These are phyloP conservation scores for Corticium candelabrum DNA, from an alignment of 37 sponge, comb jelly and placozoan genomes.

Conservation along the genomic window DNA sequence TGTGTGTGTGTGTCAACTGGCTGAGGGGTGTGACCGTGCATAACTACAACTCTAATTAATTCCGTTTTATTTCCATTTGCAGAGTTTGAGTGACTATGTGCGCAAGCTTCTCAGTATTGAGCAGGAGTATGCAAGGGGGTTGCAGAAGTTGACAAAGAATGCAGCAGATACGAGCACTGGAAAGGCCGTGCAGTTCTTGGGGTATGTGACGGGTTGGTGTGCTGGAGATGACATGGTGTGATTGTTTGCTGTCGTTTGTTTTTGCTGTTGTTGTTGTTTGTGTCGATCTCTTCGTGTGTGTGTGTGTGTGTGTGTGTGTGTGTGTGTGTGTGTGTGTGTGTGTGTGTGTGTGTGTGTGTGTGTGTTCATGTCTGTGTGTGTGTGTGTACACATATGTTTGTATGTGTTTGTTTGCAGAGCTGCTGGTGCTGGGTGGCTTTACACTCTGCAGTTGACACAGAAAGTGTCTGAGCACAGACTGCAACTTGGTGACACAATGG, in stretches of 20 bases:
- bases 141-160: constrained; percentile 3
- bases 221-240: too few relatives aligned
- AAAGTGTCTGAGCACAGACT: background rate
- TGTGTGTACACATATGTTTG: too few relatives aligned
- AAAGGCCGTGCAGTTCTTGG: too few relatives aligned
- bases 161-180: too few relatives aligned
- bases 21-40: too few relatives aligned
- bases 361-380: too few relatives aligned
- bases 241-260: too few relatives aligned
- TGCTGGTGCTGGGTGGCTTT: background rate
- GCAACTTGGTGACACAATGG: background rate
- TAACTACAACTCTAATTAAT: background rate
- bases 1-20: too few relatives aligned
- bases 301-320: too few relatives aligned
- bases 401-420: background rate
- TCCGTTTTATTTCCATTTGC: background rate
- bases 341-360: too few relatives aligned
- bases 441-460: background rate
- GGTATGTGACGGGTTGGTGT: too few relatives aligned
- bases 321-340: too few relatives aligned
- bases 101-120: background rate
- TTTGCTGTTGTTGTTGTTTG: background rate
- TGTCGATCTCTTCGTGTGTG: background rate
- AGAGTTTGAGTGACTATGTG: background rate
- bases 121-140: background rate